These are phyloP conservation scores for Caenorhabditis brenneri DNA, from an alignment of 1,140 invertebrate genomes.

Conservation along the genomic window DNA sequence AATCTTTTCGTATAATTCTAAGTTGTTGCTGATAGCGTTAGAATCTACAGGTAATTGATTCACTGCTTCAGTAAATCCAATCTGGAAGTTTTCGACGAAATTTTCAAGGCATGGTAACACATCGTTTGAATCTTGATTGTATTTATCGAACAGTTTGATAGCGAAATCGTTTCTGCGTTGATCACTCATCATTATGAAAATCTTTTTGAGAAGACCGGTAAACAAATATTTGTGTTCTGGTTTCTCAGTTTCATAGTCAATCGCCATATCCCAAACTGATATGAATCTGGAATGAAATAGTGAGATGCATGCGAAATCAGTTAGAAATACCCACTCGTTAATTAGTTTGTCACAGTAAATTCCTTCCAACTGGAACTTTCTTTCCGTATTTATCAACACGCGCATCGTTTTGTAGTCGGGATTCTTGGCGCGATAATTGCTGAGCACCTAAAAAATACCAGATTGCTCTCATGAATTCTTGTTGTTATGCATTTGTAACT, in stretches of 20 bases:
- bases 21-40: background rate
- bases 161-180: conserved; percentile 14
- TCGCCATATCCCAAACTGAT: conserved; percentile 11
- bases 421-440: conserved; percentile 33
- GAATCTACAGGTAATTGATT: background rate
- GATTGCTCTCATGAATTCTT: background rate
- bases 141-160: background rate
- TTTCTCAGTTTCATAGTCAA: background rate
- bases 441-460: conserved; percentile 8
- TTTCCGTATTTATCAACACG: conserved; percentile 12
- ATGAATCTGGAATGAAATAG: background rate
- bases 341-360: conserved; percentile 22
- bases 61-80: background rate
- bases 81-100: background rate
- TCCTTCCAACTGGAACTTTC: background rate
- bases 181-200: conserved; percentile 9
- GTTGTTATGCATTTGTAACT: background rate
- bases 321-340: background rate
- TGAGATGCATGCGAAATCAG: no score
- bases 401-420: conserved; percentile 33
- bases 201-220: background rate
- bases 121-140: background rate
- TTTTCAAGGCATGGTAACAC: background rate
- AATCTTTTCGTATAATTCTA: background rate
- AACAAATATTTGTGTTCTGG: conserved; percentile 25